Conservation (phyloP, 2,888 invertebrate species). For the Notodromas monacha region DNA sequence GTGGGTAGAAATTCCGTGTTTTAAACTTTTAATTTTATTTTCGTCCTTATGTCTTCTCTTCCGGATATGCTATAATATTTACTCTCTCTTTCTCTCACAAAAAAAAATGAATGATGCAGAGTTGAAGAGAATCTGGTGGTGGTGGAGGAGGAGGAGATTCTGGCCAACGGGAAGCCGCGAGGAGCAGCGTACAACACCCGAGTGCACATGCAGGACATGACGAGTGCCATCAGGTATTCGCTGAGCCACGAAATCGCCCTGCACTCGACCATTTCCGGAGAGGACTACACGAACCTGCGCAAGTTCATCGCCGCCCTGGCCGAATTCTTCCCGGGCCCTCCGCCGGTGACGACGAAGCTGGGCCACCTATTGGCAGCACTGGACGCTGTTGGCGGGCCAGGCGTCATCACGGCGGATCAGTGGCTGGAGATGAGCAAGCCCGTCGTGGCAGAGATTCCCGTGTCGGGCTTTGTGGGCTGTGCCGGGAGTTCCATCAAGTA, state of each 20-base stretch:
- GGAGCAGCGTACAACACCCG: too few relatives aligned
- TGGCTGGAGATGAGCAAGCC: neutral
- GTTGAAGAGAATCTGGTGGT: too few relatives aligned
- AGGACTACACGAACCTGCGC: slow-evolving; percentile 34
- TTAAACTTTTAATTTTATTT: too few relatives aligned
- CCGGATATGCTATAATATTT: too few relatives aligned
- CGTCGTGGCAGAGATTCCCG: slow-evolving; percentile 8
- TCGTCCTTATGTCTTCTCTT: too few relatives aligned
- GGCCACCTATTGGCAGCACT: neutral
- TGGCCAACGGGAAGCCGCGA: too few relatives aligned
- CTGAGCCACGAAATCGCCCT: slow-evolving; percentile 49
- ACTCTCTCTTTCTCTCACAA: too few relatives aligned
- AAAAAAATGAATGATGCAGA: too few relatives aligned
- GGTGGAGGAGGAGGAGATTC: too few relatives aligned
- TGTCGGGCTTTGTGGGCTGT: slow-evolving; percentile 36
- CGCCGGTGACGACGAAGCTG: neutral
- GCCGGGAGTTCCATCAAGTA: slow-evolving; percentile 34
- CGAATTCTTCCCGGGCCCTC: slow-evolving; percentile 36
- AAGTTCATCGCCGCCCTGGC: slow-evolving; percentile 34
- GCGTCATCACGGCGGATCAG: neutral
- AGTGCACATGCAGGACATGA: slow-evolving; percentile 53
- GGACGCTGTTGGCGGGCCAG: neutral
- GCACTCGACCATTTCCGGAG: slow-evolving; percentile 30
- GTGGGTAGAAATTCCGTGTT: too few relatives aligned
- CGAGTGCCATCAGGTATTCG: slow-evolving; percentile 48